A percentile compares a stretch with the other conserved stretches of the same genome.
phyloP scores from a whole-genome alignment of 2,888 invertebrate species.

The Drosophila seclusa region DNA sequence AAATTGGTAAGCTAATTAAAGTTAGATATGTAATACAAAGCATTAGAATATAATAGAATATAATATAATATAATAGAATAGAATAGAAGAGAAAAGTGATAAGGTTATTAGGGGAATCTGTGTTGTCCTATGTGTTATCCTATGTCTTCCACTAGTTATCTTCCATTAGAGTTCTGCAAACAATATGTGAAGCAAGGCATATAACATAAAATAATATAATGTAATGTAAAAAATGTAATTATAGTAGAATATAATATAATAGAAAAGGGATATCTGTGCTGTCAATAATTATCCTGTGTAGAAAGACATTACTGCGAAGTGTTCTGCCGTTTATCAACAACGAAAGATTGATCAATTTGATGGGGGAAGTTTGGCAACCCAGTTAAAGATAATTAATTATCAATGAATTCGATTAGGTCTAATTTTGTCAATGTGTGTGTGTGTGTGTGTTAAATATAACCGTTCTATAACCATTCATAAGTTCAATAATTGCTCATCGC shows the following conservation, averaged over 20 bases:
- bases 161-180: neutral
- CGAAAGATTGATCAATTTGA: neutral
- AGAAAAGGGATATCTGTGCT: neutral
- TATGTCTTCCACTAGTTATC: too few relatives aligned
- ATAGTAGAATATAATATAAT: neutral
- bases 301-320: neutral
- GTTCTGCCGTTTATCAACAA: neutral
- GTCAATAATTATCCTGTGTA: neutral
- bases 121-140: too few relatives aligned
- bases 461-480: neutral
- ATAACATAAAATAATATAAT: neutral
- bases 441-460: neutral
- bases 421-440: neutral
- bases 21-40: neutral
- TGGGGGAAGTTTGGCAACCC: neutral
- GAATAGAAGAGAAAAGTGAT: too few relatives aligned
- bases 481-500: constrained; percentile 24
- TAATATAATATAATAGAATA: too few relatives aligned
- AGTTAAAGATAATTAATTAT: neutral
- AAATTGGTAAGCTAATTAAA: neutral
- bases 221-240: too few relatives aligned
- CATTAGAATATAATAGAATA: too few relatives aligned
- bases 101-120: too few relatives aligned
- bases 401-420: neutral
- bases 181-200: fast-evolving